Evolutionary conservation across 2,888 invertebrate species (phyloP).

Genomic region (Pelosia muscerda): DNA sequence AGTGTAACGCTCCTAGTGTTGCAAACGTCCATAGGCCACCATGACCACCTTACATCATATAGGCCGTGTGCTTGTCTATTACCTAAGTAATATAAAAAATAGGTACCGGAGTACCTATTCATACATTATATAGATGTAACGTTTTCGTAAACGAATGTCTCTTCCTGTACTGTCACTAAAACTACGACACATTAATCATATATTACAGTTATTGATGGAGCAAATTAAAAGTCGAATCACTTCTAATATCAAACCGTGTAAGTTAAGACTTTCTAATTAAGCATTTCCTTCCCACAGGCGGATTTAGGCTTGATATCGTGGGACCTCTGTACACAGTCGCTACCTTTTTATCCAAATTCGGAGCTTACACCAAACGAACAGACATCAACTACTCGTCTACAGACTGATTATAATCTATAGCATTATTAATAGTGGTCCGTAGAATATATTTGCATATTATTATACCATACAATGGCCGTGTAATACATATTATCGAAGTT

Average conservation of each 20-base stretch:
- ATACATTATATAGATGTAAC: background rate
- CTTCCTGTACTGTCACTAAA: conserved; percentile 8
- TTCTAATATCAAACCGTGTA: conserved; percentile 5
- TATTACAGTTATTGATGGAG: conserved; percentile 3
- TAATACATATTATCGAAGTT: too few relatives aligned
- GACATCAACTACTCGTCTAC: conserved; percentile 1
- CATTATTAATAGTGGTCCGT: background rate
- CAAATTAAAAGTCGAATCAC: conserved; percentile 11
- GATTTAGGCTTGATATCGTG: conserved; percentile 14
- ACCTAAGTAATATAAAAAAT: too few relatives aligned
- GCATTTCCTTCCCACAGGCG: conserved; percentile 11
- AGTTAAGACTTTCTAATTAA: conserved; percentile 20
- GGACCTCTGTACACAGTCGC: background rate
- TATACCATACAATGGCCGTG: background rate
- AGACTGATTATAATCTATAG: background rate
- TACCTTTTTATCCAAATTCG: background rate
- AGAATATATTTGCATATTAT: conserved; percentile 3
- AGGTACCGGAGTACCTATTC: too few relatives aligned
- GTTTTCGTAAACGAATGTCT: background rate
- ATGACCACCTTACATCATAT: too few relatives aligned
- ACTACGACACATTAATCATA: background rate
- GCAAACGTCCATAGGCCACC: too few relatives aligned
- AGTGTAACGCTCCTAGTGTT: too few relatives aligned
- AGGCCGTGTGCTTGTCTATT: too few relatives aligned
- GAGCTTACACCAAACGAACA: background rate